Conservation (phyloP, 1,140 invertebrate species). For the Hypsibius dujardini region DNA sequence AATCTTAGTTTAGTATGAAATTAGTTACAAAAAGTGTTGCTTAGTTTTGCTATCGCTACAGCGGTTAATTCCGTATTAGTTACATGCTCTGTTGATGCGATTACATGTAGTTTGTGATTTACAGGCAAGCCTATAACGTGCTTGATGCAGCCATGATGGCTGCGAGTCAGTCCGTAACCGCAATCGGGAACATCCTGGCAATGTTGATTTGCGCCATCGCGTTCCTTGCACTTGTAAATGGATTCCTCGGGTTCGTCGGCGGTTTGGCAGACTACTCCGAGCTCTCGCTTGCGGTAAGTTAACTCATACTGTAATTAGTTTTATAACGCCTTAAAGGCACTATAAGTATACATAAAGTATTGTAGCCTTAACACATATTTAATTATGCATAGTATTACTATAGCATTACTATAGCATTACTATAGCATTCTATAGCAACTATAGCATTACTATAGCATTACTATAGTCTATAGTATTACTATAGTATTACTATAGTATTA, state of each 20-base stretch:
- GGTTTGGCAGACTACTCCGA: slow-evolving; percentile 45
- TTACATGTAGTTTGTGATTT: neutral
- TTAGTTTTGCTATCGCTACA: too few species aligned
- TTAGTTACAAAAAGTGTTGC: too few species aligned
- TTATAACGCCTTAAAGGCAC: too few species aligned
- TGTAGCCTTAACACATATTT: neutral
- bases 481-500: too few species aligned
- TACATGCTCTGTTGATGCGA: too few species aligned
- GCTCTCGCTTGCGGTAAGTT: slow-evolving; percentile 37
- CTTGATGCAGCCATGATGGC: slow-evolving; percentile 75
- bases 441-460: too few species aligned
- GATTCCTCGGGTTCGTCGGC: slow-evolving; percentile 57
- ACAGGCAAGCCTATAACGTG: slow-evolving; percentile 56
- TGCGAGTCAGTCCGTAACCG: slow-evolving; percentile 55
- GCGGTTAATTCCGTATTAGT: too few species aligned
- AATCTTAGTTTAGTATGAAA: too few species aligned
- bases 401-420: too few species aligned
- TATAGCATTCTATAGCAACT: too few species aligned
- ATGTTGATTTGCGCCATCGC: slow-evolving; percentile 54
- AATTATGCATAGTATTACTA: too few species aligned
- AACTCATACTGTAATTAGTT: slow-evolving; percentile 20
- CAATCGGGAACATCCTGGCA: slow-evolving; percentile 71
- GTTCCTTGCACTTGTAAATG: slow-evolving; percentile 69
- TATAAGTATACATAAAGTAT: neutral
- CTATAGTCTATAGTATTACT: too few species aligned